phyloP scores from a whole-genome alignment of 2,797 vertebrate genomes.

The Paratrypauchen microcephalus region DNA sequence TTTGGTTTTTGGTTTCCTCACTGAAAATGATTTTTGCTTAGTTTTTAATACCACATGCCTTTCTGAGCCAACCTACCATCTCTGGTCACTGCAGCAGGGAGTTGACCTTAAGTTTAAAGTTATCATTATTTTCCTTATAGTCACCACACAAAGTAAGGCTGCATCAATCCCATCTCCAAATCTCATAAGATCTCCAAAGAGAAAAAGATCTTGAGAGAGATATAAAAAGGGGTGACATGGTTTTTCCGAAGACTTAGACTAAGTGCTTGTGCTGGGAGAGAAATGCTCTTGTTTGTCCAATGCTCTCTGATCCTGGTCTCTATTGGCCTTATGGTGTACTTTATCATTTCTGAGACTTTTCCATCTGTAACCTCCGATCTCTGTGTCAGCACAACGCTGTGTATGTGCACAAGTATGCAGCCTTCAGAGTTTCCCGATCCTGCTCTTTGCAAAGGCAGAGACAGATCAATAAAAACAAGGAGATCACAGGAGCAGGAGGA shows the following conservation, averaged over 20 bases:
- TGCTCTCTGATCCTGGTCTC: slow-evolving; percentile 43
- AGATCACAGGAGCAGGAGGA: slow-evolving; percentile 51
- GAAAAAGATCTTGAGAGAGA: slow-evolving; percentile 11
- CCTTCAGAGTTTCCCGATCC: slow-evolving; percentile 27
- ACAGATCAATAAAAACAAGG: slow-evolving; percentile 54
- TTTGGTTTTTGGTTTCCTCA: neutral
- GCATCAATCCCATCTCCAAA: slow-evolving; percentile 9
- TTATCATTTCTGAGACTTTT: slow-evolving; percentile 43
- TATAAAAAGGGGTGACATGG: slow-evolving; percentile 38
- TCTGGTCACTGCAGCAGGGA: neutral
- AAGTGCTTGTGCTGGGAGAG: slow-evolving; percentile 40
- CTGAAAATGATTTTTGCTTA: neutral
- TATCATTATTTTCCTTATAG: neutral
- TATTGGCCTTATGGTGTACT: slow-evolving; percentile 32
- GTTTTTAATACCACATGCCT: neutral
- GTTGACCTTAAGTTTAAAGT: neutral
- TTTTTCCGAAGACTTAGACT: slow-evolving; percentile 41
- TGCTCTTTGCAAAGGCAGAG: slow-evolving; percentile 46
- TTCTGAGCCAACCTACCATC: neutral
- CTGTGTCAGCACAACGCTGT: slow-evolving; percentile 21
- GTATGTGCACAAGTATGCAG: slow-evolving; percentile 38
- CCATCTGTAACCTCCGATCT: slow-evolving; percentile 17
- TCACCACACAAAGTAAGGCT: neutral
- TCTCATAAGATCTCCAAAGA: slow-evolving; percentile 21
- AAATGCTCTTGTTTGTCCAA: slow-evolving; percentile 43